phyloP scores from a whole-genome alignment of 2,113 vertebrate genomes.

The Poecilia latipinna region DNA sequence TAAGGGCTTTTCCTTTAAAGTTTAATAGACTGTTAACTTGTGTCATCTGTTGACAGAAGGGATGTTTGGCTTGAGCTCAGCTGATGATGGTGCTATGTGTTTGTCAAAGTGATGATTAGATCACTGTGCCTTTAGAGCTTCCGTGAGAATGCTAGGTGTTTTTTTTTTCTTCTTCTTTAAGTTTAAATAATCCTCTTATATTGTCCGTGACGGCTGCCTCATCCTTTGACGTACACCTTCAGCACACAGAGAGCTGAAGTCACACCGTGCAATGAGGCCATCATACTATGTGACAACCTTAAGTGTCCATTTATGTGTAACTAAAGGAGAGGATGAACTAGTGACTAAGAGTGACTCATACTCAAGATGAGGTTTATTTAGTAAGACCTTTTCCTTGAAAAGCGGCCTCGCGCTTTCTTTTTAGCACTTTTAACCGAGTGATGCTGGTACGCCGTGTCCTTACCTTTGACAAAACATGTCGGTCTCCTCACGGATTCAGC shows the following conservation, averaged over 20 bases:
- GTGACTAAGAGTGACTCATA: slow-evolving; percentile 60
- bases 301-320: slow-evolving; percentile 3
- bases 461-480: slow-evolving; percentile 34
- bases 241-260: background rate
- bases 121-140: slow-evolving; percentile 13
- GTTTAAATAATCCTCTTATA: slow-evolving; percentile 7
- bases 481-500: slow-evolving; percentile 4
- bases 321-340: background rate
- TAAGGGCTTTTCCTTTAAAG: slow-evolving; percentile 5
- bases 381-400: slow-evolving; percentile 20
- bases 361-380: slow-evolving; percentile 44
- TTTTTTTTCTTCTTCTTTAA: slow-evolving; percentile 6
- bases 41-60: slow-evolving; percentile 53
- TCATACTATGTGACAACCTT: background rate
- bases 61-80: slow-evolving; percentile 7
- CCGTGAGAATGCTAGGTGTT: slow-evolving; percentile 2
- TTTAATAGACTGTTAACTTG: slow-evolving; percentile 23
- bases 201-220: background rate
- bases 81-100: slow-evolving; percentile 29
- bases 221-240: background rate
- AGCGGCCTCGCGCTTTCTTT: slow-evolving; percentile 20
- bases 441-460: slow-evolving; percentile 62
- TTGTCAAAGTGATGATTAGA: slow-evolving; percentile 24
- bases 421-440: slow-evolving; percentile 35
- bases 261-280: background rate